Evolutionary conservation across 35 echinoderm and acorn worm genomes (phyloP), one percentile per base, ranked within the genome.

Genomic region (Patiria miniata): DNA sequence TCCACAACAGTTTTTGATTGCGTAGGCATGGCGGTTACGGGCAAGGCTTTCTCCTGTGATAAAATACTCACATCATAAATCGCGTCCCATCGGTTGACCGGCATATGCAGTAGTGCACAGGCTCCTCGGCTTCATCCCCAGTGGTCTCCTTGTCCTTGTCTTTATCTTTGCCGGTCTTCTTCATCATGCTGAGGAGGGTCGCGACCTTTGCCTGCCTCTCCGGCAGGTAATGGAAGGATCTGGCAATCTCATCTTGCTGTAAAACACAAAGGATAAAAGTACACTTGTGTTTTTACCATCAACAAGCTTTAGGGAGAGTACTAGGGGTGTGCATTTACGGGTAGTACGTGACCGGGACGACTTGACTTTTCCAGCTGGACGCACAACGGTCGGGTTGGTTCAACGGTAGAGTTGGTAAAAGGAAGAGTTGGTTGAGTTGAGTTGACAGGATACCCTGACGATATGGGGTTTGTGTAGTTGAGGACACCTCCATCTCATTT

Each of bases 51-150:
- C 18, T 79, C 39, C 7, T n/a, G n/a, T n/a, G n/a, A n/a, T n/a
- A n/a, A n/a, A n/a, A n/a, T 54, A 90, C 95, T 91, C 80, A 98
- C 95, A 98, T 94, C 95, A 98, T 98, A 37, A 98, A 94, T 37
- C 87, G 86, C 15, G 92, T 86, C 39, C 85, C 90, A 47, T 94
- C 95, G 8, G 92, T 61, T 16, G 89, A 87, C 42, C 78, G 86
- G 87, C 95, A 98, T 22, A 98, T 61, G 44, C 95, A 98, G 59
- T 94, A 94, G 4, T 89, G 15, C 1, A 85, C 81, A 68, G 85
- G 83, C 29, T 87, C 91, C 7, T 81, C 51, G 33, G 81, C 42
- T 1, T 52, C 78, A 7, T 52, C 61, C 10, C 28, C 82, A 29
- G 22, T 44, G 15, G 84, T 84, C 33, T 86, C 84, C 83, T 88